phyloP scores from a whole-genome alignment of 2,888 invertebrate species.

The Cryptus armator region DNA sequence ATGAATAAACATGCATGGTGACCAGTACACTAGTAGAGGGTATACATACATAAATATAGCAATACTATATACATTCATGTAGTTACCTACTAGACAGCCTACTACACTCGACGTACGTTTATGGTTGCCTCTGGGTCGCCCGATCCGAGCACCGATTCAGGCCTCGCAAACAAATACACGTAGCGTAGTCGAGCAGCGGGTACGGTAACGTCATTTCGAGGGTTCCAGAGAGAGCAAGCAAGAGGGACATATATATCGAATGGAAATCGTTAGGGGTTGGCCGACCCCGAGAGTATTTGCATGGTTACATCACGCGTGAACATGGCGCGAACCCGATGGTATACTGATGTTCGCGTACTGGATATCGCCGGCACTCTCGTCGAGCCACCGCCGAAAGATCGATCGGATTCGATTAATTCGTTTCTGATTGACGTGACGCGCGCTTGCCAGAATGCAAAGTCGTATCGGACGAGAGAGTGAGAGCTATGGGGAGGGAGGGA shows the following conservation, averaged over 20 bases:
- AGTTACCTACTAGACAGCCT: neutral
- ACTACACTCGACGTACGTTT: conserved; percentile 6
- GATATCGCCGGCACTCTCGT: conserved; percentile 23
- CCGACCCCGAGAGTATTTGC: conserved; percentile 55
- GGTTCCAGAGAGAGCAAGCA: conserved; percentile 34
- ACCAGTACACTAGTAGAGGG: neutral
- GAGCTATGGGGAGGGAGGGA: neutral
- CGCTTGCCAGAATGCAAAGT: conserved; percentile 54
- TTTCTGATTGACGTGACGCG: conserved; percentile 66
- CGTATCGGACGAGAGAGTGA: conserved; percentile 28
- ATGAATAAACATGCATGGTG: conserved; percentile 8
- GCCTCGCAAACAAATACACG: conserved; percentile 58
- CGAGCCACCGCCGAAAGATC: conserved; percentile 49
- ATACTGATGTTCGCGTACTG: neutral
- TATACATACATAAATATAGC: neutral
- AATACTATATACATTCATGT: conserved; percentile 2
- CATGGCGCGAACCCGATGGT: conserved; percentile 52
- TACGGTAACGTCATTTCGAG: conserved; percentile 53
- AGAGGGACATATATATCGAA: conserved; percentile 29
- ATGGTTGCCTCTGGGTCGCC: neutral
- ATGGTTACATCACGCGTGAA: conserved; percentile 63
- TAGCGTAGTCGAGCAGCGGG: conserved; percentile 24
- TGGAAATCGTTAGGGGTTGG: conserved; percentile 48
- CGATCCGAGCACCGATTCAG: conserved; percentile 57
- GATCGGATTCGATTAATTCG: conserved; percentile 66